Conservation (phyloP, 37 sponge, comb jelly and placozoan species). For the Amphimedon queenslandica region DNA sequence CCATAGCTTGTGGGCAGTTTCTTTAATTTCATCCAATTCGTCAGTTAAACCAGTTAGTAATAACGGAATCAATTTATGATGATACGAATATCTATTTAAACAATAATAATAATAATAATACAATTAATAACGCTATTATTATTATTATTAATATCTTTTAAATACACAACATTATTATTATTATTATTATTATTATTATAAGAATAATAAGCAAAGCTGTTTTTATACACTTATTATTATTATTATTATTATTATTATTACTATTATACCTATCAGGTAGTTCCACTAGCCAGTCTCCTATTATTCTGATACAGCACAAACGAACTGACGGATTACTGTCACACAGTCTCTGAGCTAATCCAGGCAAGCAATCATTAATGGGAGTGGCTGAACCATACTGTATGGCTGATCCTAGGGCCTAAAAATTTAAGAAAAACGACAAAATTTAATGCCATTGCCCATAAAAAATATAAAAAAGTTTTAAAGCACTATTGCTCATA, state of each 20-base stretch:
- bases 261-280: slow-evolving; percentile 71
- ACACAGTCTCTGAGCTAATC: slow-evolving; percentile 78
- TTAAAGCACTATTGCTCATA: background rate
- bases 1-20: slow-evolving; percentile 36
- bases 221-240: too few species aligned
- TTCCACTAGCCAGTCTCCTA: slow-evolving; percentile 76
- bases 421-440: background rate
- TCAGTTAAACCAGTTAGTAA: slow-evolving; percentile 78
- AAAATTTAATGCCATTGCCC: background rate
- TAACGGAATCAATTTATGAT: slow-evolving; percentile 85
- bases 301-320: slow-evolving; percentile 37
- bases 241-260: too few species aligned
- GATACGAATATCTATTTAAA: slow-evolving; percentile 86
- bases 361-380: slow-evolving; percentile 57
- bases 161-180: background rate
- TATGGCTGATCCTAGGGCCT: slow-evolving; percentile 57
- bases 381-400: slow-evolving; percentile 52
- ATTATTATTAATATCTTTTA: background rate
- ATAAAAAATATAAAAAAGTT: background rate
- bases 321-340: slow-evolving; percentile 78
- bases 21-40: slow-evolving; percentile 71
- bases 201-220: too few species aligned
- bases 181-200: too few species aligned
- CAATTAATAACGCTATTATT: too few species aligned
- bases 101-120: too few species aligned